phyloP scores from a whole-genome alignment of 2,888 invertebrate genomes.

The Synanthedon vespiformis region DNA sequence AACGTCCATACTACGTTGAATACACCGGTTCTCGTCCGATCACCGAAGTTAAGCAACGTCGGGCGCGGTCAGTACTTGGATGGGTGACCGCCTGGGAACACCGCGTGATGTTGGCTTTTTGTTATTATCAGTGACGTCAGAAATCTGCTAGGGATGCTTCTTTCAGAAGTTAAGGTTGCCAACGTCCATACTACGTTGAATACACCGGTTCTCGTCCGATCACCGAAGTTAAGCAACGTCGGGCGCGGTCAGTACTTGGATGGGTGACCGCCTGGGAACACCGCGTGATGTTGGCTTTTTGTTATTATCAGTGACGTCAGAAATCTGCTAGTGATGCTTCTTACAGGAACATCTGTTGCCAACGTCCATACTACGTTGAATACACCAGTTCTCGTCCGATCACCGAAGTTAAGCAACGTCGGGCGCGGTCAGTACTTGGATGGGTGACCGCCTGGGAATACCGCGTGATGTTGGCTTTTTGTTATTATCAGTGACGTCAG shows the following conservation, averaged over 20 bases:
- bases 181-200: conserved; percentile 34
- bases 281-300: conserved; percentile 10
- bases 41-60: conserved; percentile 43
- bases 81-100: conserved; percentile 22
- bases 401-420: conserved; percentile 29
- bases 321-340: not conserved
- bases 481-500: no score
- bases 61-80: conserved; percentile 18
- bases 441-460: conserved; percentile 22
- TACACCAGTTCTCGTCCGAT: conserved; percentile 27
- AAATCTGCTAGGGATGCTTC: not conserved
- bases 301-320: not conserved
- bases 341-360: conserved; percentile 8
- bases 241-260: conserved; percentile 32
- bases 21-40: conserved; percentile 30
- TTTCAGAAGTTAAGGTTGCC: conserved; percentile 9
- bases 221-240: conserved; percentile 29
- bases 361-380: conserved; percentile 34
- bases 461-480: conserved; percentile 10
- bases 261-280: conserved; percentile 22
- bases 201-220: conserved; percentile 27
- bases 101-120: conserved; percentile 8
- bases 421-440: conserved; percentile 32
- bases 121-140: not conserved
- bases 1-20: no score